Evolutionary conservation across 2,888 invertebrate genomes (phyloP).

Genomic region (Zaprionus obscuricornis): DNA sequence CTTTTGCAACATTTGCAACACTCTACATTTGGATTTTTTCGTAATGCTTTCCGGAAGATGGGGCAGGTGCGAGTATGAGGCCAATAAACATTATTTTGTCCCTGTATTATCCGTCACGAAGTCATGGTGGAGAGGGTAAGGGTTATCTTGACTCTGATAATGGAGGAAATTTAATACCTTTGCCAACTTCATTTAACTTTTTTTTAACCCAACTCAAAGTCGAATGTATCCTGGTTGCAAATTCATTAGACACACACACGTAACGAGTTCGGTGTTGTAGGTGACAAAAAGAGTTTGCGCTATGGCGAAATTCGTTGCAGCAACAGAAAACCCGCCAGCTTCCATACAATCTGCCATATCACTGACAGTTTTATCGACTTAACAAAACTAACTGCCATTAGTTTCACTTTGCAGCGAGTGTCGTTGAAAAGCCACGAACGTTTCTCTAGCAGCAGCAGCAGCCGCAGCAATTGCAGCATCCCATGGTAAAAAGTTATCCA

Average conservation of each 20-base stretch:
- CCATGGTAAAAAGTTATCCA: constrained; percentile 34
- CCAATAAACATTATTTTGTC: no score
- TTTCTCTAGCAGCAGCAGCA: constrained; percentile 19
- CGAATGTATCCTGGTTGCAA: constrained; percentile 46
- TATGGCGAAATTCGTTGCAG: no score
- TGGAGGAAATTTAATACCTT: constrained; percentile 67
- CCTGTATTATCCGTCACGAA: no score
- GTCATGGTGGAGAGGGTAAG: no score
- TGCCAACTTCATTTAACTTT: constrained; percentile 75
- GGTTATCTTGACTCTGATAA: constrained; percentile 48
- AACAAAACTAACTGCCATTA: constrained; percentile 81
- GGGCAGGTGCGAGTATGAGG: not conserved
- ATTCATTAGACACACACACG: constrained; percentile 34
- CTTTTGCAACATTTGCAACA: constrained; percentile 31
- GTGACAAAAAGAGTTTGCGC: constrained; percentile 38
- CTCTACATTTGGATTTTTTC: constrained; percentile 49
- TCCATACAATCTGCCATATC: constrained; percentile 78
- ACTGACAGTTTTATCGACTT: constrained; percentile 81
- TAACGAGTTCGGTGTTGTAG: not conserved
- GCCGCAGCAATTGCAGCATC: constrained; percentile 37
- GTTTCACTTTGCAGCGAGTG: constrained; percentile 78
- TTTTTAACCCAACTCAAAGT: constrained; percentile 56
- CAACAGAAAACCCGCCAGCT: constrained; percentile 49
- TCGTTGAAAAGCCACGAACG: constrained; percentile 73
- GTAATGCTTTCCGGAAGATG: not conserved